A percentile compares a stretch with the other conserved stretches of the same genome.
Evolutionary conservation across 1,140 invertebrate species (phyloP).

Genomic region (Zaprionus vittiger): DNA sequence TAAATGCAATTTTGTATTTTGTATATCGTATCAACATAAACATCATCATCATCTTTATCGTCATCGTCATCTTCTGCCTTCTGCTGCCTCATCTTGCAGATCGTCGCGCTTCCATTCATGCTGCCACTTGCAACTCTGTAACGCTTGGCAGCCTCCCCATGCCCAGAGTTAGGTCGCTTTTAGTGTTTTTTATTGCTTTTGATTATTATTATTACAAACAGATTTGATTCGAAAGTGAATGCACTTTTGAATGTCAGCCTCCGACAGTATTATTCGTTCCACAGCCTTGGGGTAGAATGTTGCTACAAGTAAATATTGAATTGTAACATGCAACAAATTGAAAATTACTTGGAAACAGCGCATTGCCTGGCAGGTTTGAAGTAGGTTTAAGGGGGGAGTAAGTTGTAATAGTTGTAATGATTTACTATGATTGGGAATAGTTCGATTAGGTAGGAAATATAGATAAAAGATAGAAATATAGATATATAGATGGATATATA

Average conservation of each 20-base stretch:
- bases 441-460: background rate
- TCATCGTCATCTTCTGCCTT: background rate
- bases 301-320: slow-evolving; percentile 34
- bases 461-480: no score
- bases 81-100: background rate
- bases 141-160: background rate
- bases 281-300: slow-evolving; percentile 23
- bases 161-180: background rate
- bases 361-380: background rate
- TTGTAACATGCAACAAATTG: slow-evolving; percentile 5
- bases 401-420: background rate
- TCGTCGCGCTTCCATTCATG: background rate
- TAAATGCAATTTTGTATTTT: slow-evolving; percentile 75
- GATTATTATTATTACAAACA: slow-evolving; percentile 81
- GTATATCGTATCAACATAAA: slow-evolving; percentile 64
- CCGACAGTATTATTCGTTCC: slow-evolving; percentile 13
- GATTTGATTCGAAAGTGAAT: slow-evolving; percentile 64
- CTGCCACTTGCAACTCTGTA: slow-evolving; percentile 7
- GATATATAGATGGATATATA: no score
- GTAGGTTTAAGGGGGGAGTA: background rate
- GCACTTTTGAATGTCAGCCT: slow-evolving; percentile 56
- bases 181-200: slow-evolving; percentile 58
- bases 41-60: slow-evolving; percentile 7
- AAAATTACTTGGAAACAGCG: slow-evolving; percentile 10
- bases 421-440: background rate